Conservation (phyloP, 2,113 vertebrate species). For the Uria aalge region DNA sequence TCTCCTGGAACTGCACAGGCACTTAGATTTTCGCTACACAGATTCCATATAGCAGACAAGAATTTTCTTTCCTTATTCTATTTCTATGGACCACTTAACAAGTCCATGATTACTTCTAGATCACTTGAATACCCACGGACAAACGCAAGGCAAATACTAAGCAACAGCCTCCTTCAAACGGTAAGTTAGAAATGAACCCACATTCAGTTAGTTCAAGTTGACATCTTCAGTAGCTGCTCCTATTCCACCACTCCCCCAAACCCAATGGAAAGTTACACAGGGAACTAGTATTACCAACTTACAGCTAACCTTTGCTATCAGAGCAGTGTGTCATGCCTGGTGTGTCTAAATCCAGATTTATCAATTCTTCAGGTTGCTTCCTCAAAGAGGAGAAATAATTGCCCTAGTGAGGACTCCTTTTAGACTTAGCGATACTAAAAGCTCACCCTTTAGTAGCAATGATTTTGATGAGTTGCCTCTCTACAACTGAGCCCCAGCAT, state of each 20-base stretch:
- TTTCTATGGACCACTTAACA: neutral
- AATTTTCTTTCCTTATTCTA: neutral
- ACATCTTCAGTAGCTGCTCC: neutral
- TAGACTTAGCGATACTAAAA: neutral
- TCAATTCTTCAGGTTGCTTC: neutral
- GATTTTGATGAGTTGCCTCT: neutral
- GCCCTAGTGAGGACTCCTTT: neutral
- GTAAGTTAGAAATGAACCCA: neutral
- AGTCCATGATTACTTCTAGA: neutral
- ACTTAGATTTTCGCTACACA: neutral
- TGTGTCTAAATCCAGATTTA: neutral
- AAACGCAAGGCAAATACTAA: neutral
- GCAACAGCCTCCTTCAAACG: neutral
- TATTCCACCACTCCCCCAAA: neutral
- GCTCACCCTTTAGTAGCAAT: neutral
- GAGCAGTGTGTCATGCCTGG: neutral
- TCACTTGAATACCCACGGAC: neutral
- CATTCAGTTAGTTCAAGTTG: neutral
- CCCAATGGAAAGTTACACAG: neutral
- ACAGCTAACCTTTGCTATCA: neutral
- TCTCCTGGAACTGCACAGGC: neutral
- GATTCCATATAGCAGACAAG: neutral
- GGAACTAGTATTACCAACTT: neutral
- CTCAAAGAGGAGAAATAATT: neutral
- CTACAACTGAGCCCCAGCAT: neutral